These are phyloP conservation scores for Rhinoraja longicauda DNA, from an alignment of 2,797 vertebrate species.

Conservation along the genomic window DNA sequence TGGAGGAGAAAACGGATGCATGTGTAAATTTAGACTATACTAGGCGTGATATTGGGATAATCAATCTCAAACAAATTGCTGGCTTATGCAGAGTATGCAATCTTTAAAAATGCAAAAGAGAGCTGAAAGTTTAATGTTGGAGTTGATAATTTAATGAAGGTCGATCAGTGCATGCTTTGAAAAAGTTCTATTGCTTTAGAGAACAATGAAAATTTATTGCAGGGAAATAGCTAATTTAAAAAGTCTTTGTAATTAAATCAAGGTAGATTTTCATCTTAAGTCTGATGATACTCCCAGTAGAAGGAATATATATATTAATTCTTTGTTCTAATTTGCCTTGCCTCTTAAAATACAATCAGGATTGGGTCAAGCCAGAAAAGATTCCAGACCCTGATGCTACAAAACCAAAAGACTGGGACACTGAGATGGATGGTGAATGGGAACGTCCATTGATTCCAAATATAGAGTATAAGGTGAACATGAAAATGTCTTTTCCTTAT, in stretches of 20 bases:
- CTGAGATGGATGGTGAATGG: conserved; percentile 79
- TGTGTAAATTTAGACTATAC: neutral
- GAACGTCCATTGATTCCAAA: conserved; percentile 73
- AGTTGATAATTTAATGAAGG: neutral
- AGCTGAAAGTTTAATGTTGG: neutral
- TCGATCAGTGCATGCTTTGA: neutral
- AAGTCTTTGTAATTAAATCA: neutral
- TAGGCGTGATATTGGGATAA: neutral
- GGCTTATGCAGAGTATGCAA: neutral
- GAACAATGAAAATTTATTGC: neutral
- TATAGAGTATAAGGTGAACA: conserved; percentile 68
- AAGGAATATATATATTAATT: neutral
- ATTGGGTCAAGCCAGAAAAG: conserved; percentile 75
- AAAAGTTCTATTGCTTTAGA: neutral
- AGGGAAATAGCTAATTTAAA: neutral
- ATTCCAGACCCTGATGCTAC: conserved; percentile 74
- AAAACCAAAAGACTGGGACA: conserved; percentile 76
- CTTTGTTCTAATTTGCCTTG: neutral
- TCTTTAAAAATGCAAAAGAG: neutral
- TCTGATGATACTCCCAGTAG: neutral
- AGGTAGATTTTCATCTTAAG: neutral
- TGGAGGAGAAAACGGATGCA: neutral
- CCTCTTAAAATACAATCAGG: conserved; percentile 49
- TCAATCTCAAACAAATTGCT: neutral
- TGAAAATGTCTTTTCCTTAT: neutral